Evolutionary conservation across 2,888 invertebrate genomes (phyloP).

Genomic region (Drosophila prolongata): DNA sequence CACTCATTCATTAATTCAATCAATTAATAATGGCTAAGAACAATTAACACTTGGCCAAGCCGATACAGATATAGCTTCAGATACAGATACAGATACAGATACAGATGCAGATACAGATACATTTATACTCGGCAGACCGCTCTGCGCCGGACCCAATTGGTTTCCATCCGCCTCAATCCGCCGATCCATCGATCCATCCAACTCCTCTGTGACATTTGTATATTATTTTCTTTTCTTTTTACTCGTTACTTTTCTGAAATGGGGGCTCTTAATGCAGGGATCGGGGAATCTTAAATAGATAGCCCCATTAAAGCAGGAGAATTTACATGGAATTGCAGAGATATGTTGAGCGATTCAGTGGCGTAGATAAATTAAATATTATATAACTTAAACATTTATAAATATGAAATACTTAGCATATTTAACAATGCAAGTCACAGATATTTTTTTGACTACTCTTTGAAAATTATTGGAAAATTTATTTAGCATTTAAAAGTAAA

Average conservation of each 20-base stretch:
- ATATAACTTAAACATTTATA: no score
- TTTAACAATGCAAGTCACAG: no score
- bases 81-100: background rate
- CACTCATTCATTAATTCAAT: conserved; percentile 44
- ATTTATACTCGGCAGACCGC: conserved; percentile 26
- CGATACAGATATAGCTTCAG: background rate
- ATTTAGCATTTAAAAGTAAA: no score
- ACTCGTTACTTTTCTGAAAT: background rate
- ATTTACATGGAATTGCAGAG: background rate
- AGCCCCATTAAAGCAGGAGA: background rate
- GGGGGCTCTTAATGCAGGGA: background rate
- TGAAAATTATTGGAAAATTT: no score
- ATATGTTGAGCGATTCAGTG: background rate
- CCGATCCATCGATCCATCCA: background rate
- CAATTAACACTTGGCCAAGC: conserved; percentile 62
- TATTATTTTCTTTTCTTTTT: background rate
- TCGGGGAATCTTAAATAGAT: background rate
- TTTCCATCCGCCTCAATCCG: conserved; percentile 45
- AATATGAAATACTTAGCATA: no score
- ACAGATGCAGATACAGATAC: conserved; percentile 5
- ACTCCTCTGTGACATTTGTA: background rate
- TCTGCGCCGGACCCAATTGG: conserved; percentile 50
- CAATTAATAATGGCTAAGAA: conserved; percentile 40
- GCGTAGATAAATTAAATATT: no score
- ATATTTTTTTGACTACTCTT: no score